Evolutionary conservation across 2,888 invertebrate genomes (phyloP).

Genomic region (Dermolepida albohirtum): DNA sequence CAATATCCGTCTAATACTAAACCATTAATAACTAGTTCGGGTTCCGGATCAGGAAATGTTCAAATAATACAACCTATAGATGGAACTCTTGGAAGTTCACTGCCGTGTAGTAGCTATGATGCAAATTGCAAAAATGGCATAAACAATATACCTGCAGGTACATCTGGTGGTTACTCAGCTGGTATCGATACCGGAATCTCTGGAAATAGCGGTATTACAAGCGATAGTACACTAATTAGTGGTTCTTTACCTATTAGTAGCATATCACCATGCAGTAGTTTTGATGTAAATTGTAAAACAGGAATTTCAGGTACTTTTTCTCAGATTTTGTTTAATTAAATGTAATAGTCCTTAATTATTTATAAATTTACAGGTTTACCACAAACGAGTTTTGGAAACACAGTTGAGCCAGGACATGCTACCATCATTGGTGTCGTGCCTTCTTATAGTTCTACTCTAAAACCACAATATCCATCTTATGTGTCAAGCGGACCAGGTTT

Average conservation of each 20-base stretch:
- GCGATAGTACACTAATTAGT: neutral
- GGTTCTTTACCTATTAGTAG: neutral
- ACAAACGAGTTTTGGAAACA: no score
- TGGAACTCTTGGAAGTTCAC: slow-evolving; percentile 10
- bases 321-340: neutral
- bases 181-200: neutral
- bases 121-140: slow-evolving; percentile 5
- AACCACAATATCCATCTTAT: no score
- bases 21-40: neutral
- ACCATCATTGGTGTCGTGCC: no score
- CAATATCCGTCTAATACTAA: no score
- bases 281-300: slow-evolving; percentile 15
- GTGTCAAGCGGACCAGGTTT: no score
- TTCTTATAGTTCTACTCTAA: no score
- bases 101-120: slow-evolving; percentile 1
- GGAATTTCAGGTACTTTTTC: slow-evolving; percentile 1
- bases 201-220: neutral
- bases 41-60: slow-evolving; percentile 32
- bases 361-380: no score
- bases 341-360: no score
- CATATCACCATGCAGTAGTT: slow-evolving; percentile 1
- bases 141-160: neutral
- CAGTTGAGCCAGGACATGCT: no score
- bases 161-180: slow-evolving; percentile 1
- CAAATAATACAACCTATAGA: slow-evolving; percentile 33